Evolutionary conservation across 2,113 vertebrate genomes (phyloP), one percentile per base, ranked within the genome.

Genomic region (Noctilio leporinus): DNA sequence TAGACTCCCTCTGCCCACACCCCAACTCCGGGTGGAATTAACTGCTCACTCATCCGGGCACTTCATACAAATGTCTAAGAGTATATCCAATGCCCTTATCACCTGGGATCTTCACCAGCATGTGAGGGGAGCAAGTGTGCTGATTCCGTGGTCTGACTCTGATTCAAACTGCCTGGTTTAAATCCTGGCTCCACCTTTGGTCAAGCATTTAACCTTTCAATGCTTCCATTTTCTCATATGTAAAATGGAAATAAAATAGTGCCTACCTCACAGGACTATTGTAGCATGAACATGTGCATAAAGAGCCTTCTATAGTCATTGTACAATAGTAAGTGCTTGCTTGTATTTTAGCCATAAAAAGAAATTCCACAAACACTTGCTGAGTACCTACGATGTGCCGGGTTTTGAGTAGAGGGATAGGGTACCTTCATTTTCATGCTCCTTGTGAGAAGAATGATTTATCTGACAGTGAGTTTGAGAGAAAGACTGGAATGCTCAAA

Each of bases 161-260:
- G 45, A 17, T 12, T 86, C 4, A 40, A 35, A 40, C 15, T 0
- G 0, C 75, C 40, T 49, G 11, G 28, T 84, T 90, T 62, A 67
- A 93, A 53, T 49, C 33, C 45, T 72, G 93, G 40, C 40, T 91
- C 62, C 40, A 43, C 22, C 17, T 19, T 51, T 69, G 65, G 59
- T 76, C 92, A 92, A 49, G 10, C 19, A 53, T 33, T 89, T 55
- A 55, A 80, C 51, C n/a, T 95, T 82, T 69, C 81, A 64, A 10
- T 47, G 35, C 19, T n/a, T 93, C 26, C 22, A 72, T 67, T 65
- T 97, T 64, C 57, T 72, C 30, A 22, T 14, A 72, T 81, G 17
- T 38, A 33, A 81, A 85, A 65, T 45, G 33, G 24, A 82, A 78
- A 30, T 80, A 26, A 69, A 91, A 88, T 30, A 88, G n/a, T n/a